Percentiles rank a stretch among this genome's conserved stretches.
phyloP scores from a whole-genome alignment of 2,113 vertebrate genomes.

The Gymnarchus niloticus region DNA sequence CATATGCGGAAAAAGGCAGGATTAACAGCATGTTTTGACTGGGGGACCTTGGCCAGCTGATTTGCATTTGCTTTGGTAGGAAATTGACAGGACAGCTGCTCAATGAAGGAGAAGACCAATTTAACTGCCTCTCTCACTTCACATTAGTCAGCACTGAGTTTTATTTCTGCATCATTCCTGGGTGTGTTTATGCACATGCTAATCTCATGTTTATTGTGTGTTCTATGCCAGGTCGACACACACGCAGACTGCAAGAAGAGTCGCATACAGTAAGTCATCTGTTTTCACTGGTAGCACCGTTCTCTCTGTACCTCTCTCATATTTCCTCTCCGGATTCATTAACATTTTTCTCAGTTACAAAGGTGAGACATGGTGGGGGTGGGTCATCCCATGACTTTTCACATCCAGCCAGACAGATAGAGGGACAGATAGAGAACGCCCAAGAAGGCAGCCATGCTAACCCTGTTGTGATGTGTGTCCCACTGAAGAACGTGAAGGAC shows the following conservation, averaged over 20 bases:
- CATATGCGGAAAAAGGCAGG: no score
- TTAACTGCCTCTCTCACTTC: background rate
- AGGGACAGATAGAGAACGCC: no score
- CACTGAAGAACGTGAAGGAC: no score
- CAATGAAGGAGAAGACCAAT: background rate
- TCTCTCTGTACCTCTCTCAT: background rate
- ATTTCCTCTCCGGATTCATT: slow-evolving; percentile 21
- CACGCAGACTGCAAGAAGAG: background rate
- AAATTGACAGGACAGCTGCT: background rate
- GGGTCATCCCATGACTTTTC: no score
- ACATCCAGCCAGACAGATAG: no score
- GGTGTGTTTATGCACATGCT: background rate
- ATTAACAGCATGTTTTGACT: background rate
- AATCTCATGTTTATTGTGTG: slow-evolving; percentile 6
- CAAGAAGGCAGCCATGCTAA: no score
- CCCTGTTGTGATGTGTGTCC: no score
- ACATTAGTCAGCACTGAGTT: slow-evolving; percentile 3
- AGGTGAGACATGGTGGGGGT: background rate
- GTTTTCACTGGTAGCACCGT: background rate
- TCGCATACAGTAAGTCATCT: slow-evolving; percentile 15
- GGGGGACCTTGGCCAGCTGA: background rate
- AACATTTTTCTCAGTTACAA: slow-evolving; percentile 45
- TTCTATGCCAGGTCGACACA: background rate
- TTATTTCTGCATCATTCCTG: background rate
- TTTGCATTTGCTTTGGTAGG: background rate